Evolutionary conservation across 2,888 invertebrate genomes (phyloP), one percentile per base, ranked within the genome.

Genomic region (Acleris literana): DNA sequence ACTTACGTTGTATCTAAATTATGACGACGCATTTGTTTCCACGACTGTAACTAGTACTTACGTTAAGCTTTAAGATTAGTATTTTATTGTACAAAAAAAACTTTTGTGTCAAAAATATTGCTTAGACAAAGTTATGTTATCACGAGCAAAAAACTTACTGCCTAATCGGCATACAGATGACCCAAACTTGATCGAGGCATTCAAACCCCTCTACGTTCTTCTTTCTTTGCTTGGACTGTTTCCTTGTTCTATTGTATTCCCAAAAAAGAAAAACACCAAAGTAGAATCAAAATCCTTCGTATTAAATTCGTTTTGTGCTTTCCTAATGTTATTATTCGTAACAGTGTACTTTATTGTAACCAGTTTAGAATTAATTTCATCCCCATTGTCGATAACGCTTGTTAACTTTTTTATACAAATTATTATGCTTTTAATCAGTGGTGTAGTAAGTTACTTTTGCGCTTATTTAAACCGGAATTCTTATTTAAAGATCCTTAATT

Each of bases 131-230:
- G 13, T 49, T 11, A 49, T 20, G 49, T 20, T 57, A 25, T 13
- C 25, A 17, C 44, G 46, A n/a, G 25, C 13, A 25, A 57, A 22
- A 2, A 57, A 46, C 5, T 46, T 25, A 25, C 46, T 4, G 4
- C 25, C 57, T 46, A 17, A 9, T 17, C 20, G 25, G 17, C 44
- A 11, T 17, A 44, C 46, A 25, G 13, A 44, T 2, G 57, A 29
- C 17, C 9, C 57, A n/a, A 57, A 25, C 5, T 17, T 57, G 16
- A 46, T 46, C n/a, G 57, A 46, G 5, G 18, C 20, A 25, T 46
- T 57, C 25, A 57, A 57, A 57, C 57, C 46, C 11, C 46, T 46
- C 25, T 57, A 49, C 33, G 20, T 49, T 51, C 9, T 53, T 16
- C 53, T 52, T 43, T 44, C 29, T n/a, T 25, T 53, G 44, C 16